Conservation (phyloP, 2,113 vertebrate genomes). For the Theristicus caerulescens region DNA sequence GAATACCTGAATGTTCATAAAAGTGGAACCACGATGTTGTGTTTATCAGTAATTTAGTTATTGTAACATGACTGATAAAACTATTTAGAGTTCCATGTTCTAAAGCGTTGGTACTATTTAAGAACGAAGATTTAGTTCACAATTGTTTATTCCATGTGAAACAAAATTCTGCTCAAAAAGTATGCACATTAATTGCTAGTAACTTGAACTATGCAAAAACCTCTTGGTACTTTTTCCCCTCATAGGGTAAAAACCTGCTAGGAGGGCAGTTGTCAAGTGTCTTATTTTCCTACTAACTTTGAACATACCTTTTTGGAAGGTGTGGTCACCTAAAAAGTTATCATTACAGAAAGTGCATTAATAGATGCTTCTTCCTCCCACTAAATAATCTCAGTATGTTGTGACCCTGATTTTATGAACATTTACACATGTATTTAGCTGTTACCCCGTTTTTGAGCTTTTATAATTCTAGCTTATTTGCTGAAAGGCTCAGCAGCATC, state of each 20-base stretch:
- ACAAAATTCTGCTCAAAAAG: not conserved
- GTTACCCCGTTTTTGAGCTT: not conserved
- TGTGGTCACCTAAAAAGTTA: not conserved
- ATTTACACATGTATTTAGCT: not conserved
- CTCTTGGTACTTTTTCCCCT: slow-evolving; percentile 33
- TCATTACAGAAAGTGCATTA: not conserved
- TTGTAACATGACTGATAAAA: slow-evolving; percentile 22
- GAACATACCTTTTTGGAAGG: not conserved
- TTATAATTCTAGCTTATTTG: not conserved
- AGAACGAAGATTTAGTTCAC: not conserved
- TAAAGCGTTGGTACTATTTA: slow-evolving; percentile 51
- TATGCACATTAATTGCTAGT: not conserved
- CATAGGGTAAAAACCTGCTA: not conserved
- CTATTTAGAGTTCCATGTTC: slow-evolving; percentile 5
- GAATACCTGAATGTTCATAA: slow-evolving; percentile 16
- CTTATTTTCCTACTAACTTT: not conserved
- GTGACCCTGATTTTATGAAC: not conserved
- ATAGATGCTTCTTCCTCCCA: not conserved
- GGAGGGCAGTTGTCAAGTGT: not conserved
- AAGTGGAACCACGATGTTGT: not conserved
- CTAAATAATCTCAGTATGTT: not conserved
- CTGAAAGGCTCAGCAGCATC: not conserved
- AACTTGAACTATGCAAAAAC: slow-evolving; percentile 52
- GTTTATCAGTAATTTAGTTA: not conserved
- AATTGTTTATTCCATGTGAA: not conserved